A percentile compares a stretch with the other conserved stretches of the same genome.
These are phyloP conservation scores for Tragelaphus imberbis DNA, from an alignment of 2,113 vertebrate genomes.

Conservation along the genomic window DNA sequence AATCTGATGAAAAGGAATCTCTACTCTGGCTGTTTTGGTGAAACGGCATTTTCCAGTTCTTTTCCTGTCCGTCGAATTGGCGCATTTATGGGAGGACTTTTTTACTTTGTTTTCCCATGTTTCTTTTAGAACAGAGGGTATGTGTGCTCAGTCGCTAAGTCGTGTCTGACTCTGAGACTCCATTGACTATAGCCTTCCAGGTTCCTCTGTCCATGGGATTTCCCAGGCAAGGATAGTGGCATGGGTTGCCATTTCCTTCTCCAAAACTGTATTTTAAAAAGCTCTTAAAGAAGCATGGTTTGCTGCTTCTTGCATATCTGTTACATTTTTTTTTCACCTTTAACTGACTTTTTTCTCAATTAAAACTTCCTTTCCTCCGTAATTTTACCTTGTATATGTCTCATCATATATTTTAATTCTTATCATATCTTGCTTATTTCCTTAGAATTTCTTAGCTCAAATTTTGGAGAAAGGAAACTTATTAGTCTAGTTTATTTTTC, in stretches of 20 bases:
- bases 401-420: background rate
- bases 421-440: background rate
- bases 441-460: background rate
- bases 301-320: background rate
- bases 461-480: background rate
- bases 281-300: background rate
- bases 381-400: background rate
- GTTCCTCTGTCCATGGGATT: background rate
- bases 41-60: slow-evolving; percentile 26
- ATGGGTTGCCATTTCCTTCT: background rate
- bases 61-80: slow-evolving; percentile 27
- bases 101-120: slow-evolving; percentile 6
- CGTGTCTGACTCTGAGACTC: background rate
- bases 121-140: background rate
- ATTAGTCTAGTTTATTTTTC: background rate
- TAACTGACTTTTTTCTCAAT: background rate
- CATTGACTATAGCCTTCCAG: background rate
- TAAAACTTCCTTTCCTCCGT: background rate
- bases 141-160: background rate
- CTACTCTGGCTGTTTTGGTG: slow-evolving; percentile 20
- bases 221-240: background rate
- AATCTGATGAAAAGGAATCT: background rate
- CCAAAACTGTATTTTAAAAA: background rate
- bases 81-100: slow-evolving; percentile 2
- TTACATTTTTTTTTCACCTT: background rate